Percentiles rank a stretch among this genome's conserved stretches.
These are phyloP conservation scores for Cavia aperea DNA, from an alignment of 2,113 vertebrate genomes.

Conservation along the genomic window DNA sequence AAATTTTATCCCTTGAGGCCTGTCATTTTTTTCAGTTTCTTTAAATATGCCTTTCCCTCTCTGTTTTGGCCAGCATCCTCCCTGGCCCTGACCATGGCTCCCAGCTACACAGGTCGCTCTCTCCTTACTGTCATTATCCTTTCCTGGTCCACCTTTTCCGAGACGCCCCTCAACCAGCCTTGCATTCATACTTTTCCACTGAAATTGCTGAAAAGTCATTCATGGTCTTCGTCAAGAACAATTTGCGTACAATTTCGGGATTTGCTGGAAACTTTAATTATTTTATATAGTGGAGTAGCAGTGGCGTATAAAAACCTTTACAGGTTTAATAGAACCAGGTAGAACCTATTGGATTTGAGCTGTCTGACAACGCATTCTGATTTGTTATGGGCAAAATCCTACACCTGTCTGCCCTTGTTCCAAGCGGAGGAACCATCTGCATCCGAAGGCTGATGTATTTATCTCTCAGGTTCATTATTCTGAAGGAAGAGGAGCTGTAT, in stretches of 20 bases:
- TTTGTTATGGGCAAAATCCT: not conserved
- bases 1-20: not conserved
- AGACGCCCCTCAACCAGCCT: not conserved
- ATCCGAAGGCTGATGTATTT: not conserved
- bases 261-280: conserved; percentile 21
- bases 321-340: conserved; percentile 1
- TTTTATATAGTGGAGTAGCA: not conserved
- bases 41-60: not conserved
- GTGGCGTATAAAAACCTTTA: not conserved
- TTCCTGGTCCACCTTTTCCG: not conserved
- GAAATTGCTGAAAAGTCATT: not conserved
- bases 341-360: not conserved
- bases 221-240: not conserved
- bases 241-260: not conserved
- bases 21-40: not conserved
- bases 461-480: not conserved
- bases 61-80: not conserved
- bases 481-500: not conserved
- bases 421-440: not conserved
- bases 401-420: not conserved
- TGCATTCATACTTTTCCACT: not conserved
- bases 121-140: not conserved
- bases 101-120: not conserved
- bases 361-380: not conserved
- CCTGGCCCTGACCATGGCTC: not conserved